A percentile compares a stretch with the other conserved stretches of the same genome.
Evolutionary conservation across 1,140 invertebrate genomes (phyloP).

Genomic region (Bombus vancouverensis): DNA sequence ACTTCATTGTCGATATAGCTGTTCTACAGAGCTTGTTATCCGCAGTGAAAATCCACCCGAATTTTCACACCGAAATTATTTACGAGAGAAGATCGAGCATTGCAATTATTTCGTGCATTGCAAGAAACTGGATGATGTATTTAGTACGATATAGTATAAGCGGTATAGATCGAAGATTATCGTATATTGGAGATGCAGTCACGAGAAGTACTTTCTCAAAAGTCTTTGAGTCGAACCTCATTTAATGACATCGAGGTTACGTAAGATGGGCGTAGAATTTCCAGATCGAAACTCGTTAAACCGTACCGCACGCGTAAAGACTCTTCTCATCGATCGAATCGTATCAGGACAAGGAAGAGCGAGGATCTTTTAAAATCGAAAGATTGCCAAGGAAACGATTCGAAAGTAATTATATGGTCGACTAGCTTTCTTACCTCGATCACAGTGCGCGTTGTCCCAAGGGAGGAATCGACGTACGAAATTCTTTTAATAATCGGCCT

Average conservation of each 20-base stretch:
- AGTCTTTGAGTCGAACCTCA: conserved; percentile 17
- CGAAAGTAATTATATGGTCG: conserved; percentile 5
- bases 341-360: background rate
- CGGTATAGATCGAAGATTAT: conserved; percentile 1
- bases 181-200: background rate
- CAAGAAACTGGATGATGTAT: background rate
- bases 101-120: background rate
- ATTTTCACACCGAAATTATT: background rate
- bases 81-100: background rate
- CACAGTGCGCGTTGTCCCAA: background rate
- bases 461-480: background rate
- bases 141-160: background rate
- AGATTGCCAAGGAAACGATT: background rate
- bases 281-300: conserved; percentile 33
- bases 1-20: background rate
- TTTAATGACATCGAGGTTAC: conserved; percentile 8
- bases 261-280: background rate
- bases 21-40: conserved; percentile 12
- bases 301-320: background rate
- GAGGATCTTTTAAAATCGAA: background rate
- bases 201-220: background rate
- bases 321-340: background rate
- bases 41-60: background rate
- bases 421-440: background rate
- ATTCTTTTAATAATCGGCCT: conserved; percentile 18